A percentile compares a stretch with the other conserved stretches of the same genome.
phyloP scores from a whole-genome alignment of 2,888 invertebrate species.

The Philaethria dido region DNA sequence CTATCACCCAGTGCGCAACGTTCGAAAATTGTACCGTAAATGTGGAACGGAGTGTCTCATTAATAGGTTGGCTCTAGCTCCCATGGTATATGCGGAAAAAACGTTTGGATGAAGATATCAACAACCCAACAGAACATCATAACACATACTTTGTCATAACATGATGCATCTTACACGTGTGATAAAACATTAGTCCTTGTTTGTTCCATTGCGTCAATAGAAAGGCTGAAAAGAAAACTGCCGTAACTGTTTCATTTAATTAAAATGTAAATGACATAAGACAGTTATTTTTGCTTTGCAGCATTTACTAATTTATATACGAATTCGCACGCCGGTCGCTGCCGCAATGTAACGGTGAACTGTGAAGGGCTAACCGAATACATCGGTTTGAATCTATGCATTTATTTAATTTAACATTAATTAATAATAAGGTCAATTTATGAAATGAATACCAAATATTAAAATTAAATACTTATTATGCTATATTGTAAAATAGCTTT shows the following conservation, averaged over 20 bases:
- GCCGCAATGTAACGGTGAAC: not conserved
- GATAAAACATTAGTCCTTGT: not conserved
- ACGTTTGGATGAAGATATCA: not conserved
- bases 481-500: not conserved
- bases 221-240: slow-evolving; percentile 18
- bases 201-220: not conserved
- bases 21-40: not conserved
- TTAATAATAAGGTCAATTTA: slow-evolving; percentile 7
- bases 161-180: not conserved
- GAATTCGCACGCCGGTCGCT: not conserved
- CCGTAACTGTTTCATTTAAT: slow-evolving; percentile 4
- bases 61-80: not conserved
- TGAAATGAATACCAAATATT: slow-evolving; percentile 12
- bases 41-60: not conserved
- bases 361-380: not conserved
- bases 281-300: not conserved
- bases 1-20: not conserved
- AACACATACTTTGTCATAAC: not conserved
- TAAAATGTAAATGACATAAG: not conserved
- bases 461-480: not conserved
- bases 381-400: slow-evolving; percentile 21
- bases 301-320: slow-evolving; percentile 21
- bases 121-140: not conserved
- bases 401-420: slow-evolving; percentile 19
- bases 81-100: not conserved